Base-by-base conservation (phyloP, 2,888 invertebrate genomes). In the Lampropteryx suffumata region DNA sequence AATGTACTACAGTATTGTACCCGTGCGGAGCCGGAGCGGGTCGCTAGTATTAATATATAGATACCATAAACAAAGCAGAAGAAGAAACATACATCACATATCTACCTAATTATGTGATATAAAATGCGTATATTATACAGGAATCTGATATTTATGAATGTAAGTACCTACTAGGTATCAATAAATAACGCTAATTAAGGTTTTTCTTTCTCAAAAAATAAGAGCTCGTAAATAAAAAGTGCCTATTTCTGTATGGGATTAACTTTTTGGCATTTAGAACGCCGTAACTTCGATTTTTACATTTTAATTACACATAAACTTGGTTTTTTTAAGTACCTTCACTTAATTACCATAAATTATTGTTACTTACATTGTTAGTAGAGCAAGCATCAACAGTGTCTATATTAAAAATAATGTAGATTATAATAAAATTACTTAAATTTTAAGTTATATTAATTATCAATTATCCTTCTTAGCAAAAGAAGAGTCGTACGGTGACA, bases 251-350 rank as follows among this genome's bases (percentile, higher is more conserved):
- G 30, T 49, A 42, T 6, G 34, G 27, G 36, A 24, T 45, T 43
- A 27, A 33, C 42, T 30, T 47, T 49, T 49, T 21, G 35, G 27
- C 45, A 37, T 57, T 49, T 53, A 56, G 33, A 45, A 51, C 48
- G 35, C 51, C 48, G 56, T 61, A 57, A 59, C 43, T 59, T 48
- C 28, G 12, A 34, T 30, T 33, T 46, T 58, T 46, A 58, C 52
- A 33, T 51, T 45, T 46, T 40, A 32, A 47, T 56, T 56, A 40
- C 34, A 33, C 35, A 13, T 55, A 49, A 60, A 49, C n/a, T 48
- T 24, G n/a, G 6, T 42, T 40, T 53, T n/a, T 48, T 33, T 52
- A 52, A 24, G 24, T 7, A 24, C 24, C 24, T 24, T 6, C 24
- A 24, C 24, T 17, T 17, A 5, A 4, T 24, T 24, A 43, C 35